Evolutionary conservation across 1,140 invertebrate species (phyloP).

Genomic region (Pollicipes pollicipes): DNA sequence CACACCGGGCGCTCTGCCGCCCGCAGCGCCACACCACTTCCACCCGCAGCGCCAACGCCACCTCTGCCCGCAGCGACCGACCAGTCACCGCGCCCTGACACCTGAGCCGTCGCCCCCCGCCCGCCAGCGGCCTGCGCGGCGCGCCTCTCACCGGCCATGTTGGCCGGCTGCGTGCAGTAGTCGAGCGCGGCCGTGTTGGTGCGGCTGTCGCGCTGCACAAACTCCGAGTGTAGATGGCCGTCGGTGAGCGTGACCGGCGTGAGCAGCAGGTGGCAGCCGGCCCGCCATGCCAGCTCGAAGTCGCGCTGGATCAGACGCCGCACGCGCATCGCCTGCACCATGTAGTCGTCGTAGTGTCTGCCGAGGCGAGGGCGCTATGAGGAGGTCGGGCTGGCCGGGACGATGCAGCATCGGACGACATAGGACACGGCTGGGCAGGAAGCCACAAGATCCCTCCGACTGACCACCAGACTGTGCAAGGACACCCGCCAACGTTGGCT

Average conservation of each 20-base stretch:
- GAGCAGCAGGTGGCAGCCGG: constrained; percentile 60
- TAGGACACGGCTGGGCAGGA: no score
- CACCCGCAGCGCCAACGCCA: no score
- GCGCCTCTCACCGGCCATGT: constrained; percentile 59
- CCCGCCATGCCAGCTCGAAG: constrained; percentile 52
- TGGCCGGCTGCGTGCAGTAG: constrained; percentile 84
- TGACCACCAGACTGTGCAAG: no score
- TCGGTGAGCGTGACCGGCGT: constrained; percentile 79
- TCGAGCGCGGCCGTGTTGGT: constrained; percentile 77
- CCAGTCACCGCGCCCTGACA: no score
- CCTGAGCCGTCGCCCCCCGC: no score
- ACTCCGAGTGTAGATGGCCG: constrained; percentile 63
- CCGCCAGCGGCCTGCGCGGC: no score
- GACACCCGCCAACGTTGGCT: no score
- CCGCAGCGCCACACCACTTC: no score
- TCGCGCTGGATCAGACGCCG: constrained; percentile 72
- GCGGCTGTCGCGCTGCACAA: constrained; percentile 55
- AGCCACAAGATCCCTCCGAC: no score
- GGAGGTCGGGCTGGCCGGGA: constrained; percentile 4
- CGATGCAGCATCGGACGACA: no score
- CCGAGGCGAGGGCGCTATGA: constrained; percentile 25
- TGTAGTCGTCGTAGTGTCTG: constrained; percentile 79
- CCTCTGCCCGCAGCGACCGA: no score
- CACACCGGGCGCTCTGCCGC: no score
- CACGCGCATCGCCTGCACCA: constrained; percentile 72